These are phyloP conservation scores for Paguma larvata DNA, from an alignment of 2,797 vertebrate species.

Conservation along the genomic window DNA sequence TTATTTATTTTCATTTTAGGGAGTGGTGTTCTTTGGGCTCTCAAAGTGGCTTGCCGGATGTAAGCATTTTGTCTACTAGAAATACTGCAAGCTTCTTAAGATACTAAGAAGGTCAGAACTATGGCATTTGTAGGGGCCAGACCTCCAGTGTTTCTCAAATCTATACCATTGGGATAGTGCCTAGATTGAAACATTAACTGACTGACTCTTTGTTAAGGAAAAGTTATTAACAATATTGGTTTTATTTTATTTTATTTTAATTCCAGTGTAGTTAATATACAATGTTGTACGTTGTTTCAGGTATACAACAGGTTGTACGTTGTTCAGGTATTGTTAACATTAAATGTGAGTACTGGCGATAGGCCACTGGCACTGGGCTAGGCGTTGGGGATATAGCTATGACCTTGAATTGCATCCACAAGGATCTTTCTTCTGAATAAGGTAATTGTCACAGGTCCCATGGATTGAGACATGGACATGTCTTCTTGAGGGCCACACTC, in stretches of 20 bases:
- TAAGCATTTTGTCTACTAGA: background rate
- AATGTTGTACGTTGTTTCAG: background rate
- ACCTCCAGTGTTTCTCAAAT: background rate
- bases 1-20: background rate
- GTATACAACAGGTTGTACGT: no score
- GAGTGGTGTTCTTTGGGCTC: background rate
- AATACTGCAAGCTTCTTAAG: background rate
- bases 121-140: background rate
- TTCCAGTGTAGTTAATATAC: background rate
- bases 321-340: background rate
- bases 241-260: background rate
- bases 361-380: background rate
- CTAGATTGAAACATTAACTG: background rate
- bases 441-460: background rate
- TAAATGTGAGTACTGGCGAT: background rate
- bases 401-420: background rate
- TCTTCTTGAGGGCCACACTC: background rate
- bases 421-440: background rate
- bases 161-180: background rate
- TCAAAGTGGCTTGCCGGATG: background rate
- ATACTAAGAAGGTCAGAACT: background rate
- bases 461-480: background rate
- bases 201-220: background rate
- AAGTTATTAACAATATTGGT: background rate
- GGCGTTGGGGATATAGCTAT: background rate